These are phyloP conservation scores for Enteromius viviparus DNA, from an alignment of 2,797 vertebrate genomes.

Conservation along the genomic window DNA sequence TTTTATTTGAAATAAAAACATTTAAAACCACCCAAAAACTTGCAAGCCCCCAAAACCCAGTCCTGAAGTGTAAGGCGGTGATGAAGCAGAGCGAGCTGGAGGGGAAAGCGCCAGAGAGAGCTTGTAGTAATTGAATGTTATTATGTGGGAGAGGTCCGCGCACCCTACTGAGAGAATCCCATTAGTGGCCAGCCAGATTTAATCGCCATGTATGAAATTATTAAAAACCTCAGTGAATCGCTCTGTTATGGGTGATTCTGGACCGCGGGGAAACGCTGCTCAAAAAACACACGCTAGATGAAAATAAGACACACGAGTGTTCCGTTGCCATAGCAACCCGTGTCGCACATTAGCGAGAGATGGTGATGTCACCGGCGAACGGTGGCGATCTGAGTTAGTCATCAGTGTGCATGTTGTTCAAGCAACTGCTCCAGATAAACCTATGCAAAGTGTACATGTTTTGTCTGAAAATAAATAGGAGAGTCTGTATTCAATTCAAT, in stretches of 20 bases:
- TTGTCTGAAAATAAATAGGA: neutral
- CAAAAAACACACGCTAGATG: neutral
- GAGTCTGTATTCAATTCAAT: neutral
- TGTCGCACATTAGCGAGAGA: slow-evolving; percentile 41
- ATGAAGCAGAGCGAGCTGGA: slow-evolving; percentile 57
- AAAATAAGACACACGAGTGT: slow-evolving; percentile 25
- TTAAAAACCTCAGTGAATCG: slow-evolving; percentile 60
- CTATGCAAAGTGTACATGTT: neutral
- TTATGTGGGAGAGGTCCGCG: slow-evolving; percentile 66
- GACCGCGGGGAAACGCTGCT: slow-evolving; percentile 8
- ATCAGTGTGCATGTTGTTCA: slow-evolving; percentile 22
- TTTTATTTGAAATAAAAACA: neutral
- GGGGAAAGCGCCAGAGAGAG: slow-evolving; percentile 47
- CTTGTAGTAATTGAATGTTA: slow-evolving; percentile 73
- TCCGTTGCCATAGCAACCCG: slow-evolving; percentile 57
- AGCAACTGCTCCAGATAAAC: neutral
- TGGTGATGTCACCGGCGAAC: slow-evolving; percentile 41
- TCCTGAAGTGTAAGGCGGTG: neutral
- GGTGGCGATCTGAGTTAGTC: slow-evolving; percentile 14
- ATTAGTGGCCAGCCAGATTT: slow-evolving; percentile 75
- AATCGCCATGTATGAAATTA: slow-evolving; percentile 78
- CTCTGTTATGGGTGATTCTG: slow-evolving; percentile 52
- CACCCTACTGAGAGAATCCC: slow-evolving; percentile 69
- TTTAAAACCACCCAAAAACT: neutral
- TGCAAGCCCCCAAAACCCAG: neutral